phyloP scores from a whole-genome alignment of 2,113 vertebrate genomes.

The Camelus bactrianus region DNA sequence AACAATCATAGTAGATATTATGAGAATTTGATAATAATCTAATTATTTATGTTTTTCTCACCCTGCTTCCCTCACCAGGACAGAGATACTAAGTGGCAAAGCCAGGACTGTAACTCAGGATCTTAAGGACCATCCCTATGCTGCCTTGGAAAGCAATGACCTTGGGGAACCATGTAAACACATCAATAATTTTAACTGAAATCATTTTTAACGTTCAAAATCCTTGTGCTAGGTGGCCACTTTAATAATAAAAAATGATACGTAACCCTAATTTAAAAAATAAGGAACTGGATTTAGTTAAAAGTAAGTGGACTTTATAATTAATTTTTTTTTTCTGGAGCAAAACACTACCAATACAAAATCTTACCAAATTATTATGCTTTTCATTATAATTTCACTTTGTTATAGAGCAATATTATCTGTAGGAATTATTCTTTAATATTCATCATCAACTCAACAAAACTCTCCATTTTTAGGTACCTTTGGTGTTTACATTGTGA shows the following conservation, averaged over 20 bases:
- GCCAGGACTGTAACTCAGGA: not conserved
- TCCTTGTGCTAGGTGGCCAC: not conserved
- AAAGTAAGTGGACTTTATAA: constrained; percentile 16
- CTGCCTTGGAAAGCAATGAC: not conserved
- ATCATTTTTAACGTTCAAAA: constrained; percentile 3
- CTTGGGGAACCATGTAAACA: not conserved
- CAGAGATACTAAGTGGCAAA: not conserved
- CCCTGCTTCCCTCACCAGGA: not conserved
- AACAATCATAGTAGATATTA: not conserved
- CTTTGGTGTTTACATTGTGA: not conserved
- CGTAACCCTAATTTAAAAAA: not conserved
- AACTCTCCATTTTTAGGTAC: not conserved
- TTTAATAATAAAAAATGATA: not conserved
- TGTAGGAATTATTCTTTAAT: not conserved
- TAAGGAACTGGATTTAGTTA: not conserved
- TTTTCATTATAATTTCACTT: constrained; percentile 17
- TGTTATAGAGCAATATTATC: not conserved
- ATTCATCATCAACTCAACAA: not conserved
- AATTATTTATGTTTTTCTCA: not conserved
- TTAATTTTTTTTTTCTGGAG: not conserved
- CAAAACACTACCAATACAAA: constrained; percentile 32
- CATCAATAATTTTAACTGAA: not conserved
- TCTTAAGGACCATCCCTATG: not conserved
- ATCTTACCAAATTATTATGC: not conserved
- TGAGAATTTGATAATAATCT: not conserved